Evolutionary conservation across 2,113 vertebrate species (phyloP).

Genomic region (Tor tambroides): DNA sequence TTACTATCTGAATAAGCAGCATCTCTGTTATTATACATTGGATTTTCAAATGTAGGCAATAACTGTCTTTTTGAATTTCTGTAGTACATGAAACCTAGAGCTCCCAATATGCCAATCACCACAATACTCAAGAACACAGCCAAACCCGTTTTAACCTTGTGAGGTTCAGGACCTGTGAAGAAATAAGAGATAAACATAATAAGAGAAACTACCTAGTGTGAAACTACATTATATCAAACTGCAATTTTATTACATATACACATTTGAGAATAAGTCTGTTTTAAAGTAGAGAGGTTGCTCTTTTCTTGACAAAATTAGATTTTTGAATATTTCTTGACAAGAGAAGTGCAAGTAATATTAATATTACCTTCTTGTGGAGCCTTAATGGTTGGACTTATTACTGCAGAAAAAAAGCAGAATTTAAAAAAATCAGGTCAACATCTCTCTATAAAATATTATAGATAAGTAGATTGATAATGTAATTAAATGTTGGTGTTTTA

Average conservation of each 20-base stretch:
- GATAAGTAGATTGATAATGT: not conserved
- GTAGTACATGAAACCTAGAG: constrained; percentile 75
- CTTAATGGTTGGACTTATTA: not conserved
- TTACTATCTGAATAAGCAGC: constrained; percentile 57
- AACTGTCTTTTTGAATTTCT: constrained; percentile 62
- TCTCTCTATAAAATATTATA: too few relatives aligned
- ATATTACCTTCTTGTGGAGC: constrained; percentile 32
- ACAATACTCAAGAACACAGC: constrained; percentile 69
- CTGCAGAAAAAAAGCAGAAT: not conserved
- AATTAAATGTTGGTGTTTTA: not conserved
- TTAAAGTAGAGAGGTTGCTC: too few relatives aligned
- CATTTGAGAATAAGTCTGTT: not conserved
- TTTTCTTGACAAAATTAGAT: not conserved
- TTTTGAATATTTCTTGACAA: not conserved
- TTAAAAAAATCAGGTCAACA: not conserved
- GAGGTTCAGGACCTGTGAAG: not conserved
- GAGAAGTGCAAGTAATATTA: too few relatives aligned
- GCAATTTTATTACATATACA: not conserved
- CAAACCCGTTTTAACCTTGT: not conserved
- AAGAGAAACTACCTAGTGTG: not conserved
- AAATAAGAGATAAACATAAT: not conserved
- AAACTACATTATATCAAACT: not conserved
- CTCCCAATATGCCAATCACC: constrained; percentile 63
- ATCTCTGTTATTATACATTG: constrained; percentile 78
- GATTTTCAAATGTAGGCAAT: constrained; percentile 79